Evolutionary conservation across 2,888 invertebrate genomes (phyloP), one percentile per base, ranked within the genome.

Genomic region (Panzeria rudis): DNA sequence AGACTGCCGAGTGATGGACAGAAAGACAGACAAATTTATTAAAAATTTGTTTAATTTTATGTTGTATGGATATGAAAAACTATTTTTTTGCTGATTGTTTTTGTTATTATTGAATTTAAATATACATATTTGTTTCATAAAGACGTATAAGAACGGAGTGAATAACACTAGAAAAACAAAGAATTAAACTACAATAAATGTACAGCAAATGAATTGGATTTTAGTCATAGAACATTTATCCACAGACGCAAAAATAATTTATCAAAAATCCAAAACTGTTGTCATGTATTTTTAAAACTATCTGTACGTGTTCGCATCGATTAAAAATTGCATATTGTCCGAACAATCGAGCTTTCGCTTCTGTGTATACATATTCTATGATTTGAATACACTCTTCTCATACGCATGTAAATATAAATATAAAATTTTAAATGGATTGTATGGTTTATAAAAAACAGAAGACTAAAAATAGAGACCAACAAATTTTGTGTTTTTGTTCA

Each of bases 401-500:
- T 50, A 56, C 29, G 61, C n/a, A 38, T 52, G 52, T 59, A 77
- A 66, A 64, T 29, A 15, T 15, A 56, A 76, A 38, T 38, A 50
- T 29, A 50, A 52, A 59, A 35, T 50, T 71, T 50, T 41, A 61
- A 79, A 75, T 61, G 47, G 44, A 69, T 35, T 69, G 23, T 52
- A 81, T 69, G 32, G 9, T 68, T 69, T 17, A 41, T 41, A 64
- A 23, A 44, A 64, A 38, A 59, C 25, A 56, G n/a, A 56, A 32
- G 9, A 66, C 79, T 84, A 84, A 75, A 84, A 84, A 84, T 84
- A 84, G 79, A 64, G 69, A 11, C 56, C 47, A 69, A 78, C n/a
- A 75, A 54, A 69, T 64, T 68, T 56, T 62, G 38, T 13, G 6
- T 25, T 44, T 44, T 35, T 35, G 15, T 38, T 20, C 6, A 38